Base-by-base conservation (phyloP, 1,140 invertebrate genomes). In the Drosophila pallidifrons region DNA sequence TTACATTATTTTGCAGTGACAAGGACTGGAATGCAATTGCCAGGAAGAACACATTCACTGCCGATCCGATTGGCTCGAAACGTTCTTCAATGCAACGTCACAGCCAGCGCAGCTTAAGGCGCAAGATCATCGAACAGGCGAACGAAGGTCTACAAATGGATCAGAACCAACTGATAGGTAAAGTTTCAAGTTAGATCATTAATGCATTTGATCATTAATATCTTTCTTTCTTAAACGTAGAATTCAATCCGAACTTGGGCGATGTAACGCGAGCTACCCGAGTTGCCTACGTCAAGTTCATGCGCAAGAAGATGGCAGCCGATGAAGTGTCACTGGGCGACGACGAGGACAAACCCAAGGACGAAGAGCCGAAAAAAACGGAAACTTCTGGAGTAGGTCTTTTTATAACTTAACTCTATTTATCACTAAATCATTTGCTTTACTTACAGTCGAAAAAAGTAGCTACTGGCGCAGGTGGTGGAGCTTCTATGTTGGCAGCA, bases 21-120 rank as follows among this genome's bases (percentile, higher is more conserved):
- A 96, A 96, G 75, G 96, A 98, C 75, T 98, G 97, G 97, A 98
- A 98, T 89, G 95, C 95, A 1, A 92, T 96, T 61, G 97, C 97
- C 0, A 93, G 96, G 6, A 94, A 95, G 75, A 96, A 95, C 70
- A 96, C 95, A 0, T 81, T 94, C 0, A 93, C 93, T 0, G 92
- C 93, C 1, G 95, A 98, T 93, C 97, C 96, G 0, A 98, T 98
- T 70, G 97, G 97, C 1, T 95, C 94, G 16, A 95, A 95, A 2
- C 94, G 93, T 20, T 96, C 96, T 67, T 95, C 95, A 0, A 91
- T 95, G 28, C 93, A 94, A 6, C 93, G 94, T 15, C 94, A 95
- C 64, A 94, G 95, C 46, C 93, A 96, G 16, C 95, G 96, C 75
- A 97, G 96, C 76, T 92, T 97, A 28, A 93, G 96, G 41, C 93